These are phyloP conservation scores for Macrophya annulata DNA, from an alignment of 2,888 invertebrate genomes.

Conservation along the genomic window DNA sequence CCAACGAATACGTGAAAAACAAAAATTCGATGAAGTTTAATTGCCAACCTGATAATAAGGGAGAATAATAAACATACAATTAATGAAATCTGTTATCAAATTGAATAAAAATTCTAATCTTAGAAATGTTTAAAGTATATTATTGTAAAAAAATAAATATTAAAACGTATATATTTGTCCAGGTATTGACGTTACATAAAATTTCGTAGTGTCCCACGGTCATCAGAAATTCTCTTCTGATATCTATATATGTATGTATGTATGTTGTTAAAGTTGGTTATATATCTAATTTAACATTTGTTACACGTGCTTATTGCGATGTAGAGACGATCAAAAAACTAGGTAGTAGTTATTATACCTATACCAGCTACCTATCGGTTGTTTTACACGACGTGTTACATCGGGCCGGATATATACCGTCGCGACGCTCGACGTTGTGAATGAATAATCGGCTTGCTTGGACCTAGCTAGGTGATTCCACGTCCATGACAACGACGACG, in stretches of 20 bases:
- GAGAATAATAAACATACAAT: too few relatives aligned
- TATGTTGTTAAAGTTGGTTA: background rate
- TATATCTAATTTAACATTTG: background rate
- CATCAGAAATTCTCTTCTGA: background rate
- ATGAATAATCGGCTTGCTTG: slow-evolving; percentile 35
- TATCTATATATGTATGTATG: background rate
- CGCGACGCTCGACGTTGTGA: slow-evolving; percentile 43
- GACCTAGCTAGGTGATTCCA: background rate
- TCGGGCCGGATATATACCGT: slow-evolving; percentile 45
- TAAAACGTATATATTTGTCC: background rate
- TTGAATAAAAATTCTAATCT: too few relatives aligned
- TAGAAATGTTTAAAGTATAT: too few relatives aligned
- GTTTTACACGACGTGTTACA: slow-evolving; percentile 54
- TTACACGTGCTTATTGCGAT: background rate
- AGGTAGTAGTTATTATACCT: background rate
- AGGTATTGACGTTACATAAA: background rate
- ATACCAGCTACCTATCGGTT: slow-evolving; percentile 17
- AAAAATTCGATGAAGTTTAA: too few relatives aligned
- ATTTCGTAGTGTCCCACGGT: background rate
- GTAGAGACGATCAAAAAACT: background rate
- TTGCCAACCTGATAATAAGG: background rate
- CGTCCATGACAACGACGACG: background rate
- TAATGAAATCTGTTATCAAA: too few relatives aligned
- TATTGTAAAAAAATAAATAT: background rate
- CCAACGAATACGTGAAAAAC: too few relatives aligned